These are phyloP conservation scores for Anas acuta DNA, from an alignment of 2,797 vertebrate species.

Conservation along the genomic window DNA sequence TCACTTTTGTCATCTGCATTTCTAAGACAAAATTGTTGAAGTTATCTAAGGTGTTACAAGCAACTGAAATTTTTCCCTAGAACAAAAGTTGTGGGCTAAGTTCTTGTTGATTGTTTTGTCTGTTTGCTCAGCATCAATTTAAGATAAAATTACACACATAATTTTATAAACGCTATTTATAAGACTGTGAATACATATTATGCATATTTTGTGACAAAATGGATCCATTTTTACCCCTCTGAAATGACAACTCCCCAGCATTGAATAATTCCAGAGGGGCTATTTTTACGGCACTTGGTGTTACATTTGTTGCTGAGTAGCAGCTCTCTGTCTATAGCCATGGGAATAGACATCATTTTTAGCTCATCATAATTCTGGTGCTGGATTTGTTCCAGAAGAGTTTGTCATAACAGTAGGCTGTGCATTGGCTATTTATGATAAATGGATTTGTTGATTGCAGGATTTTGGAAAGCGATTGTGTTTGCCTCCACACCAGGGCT, in stretches of 20 bases:
- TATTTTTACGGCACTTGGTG: constrained; percentile 59
- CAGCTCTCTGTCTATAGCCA: constrained; percentile 44
- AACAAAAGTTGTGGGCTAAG: background rate
- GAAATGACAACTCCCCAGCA: constrained; percentile 56
- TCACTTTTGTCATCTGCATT: background rate
- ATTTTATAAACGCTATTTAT: constrained; percentile 63
- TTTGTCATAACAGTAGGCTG: constrained; percentile 12
- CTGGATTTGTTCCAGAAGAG: constrained; percentile 15
- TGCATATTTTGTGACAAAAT: constrained; percentile 51
- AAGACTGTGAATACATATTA: constrained; percentile 33
- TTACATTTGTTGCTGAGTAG: constrained; percentile 53
- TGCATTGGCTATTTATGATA: constrained; percentile 28
- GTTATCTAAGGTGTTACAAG: background rate
- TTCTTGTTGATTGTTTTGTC: constrained; percentile 58
- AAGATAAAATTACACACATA: constrained; percentile 43
- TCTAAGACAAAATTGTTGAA: background rate
- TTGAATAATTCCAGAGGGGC: constrained; percentile 54
- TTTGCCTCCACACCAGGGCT: background rate
- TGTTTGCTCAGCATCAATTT: constrained; percentile 39
- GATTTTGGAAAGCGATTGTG: background rate
- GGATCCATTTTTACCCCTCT: constrained; percentile 37
- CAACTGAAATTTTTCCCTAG: background rate
- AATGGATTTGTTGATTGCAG: background rate
- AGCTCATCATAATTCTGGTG: constrained; percentile 21
- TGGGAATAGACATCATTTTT: constrained; percentile 54